Base-by-base conservation (phyloP, 2,888 invertebrate genomes). In the Lasiommata megera region DNA sequence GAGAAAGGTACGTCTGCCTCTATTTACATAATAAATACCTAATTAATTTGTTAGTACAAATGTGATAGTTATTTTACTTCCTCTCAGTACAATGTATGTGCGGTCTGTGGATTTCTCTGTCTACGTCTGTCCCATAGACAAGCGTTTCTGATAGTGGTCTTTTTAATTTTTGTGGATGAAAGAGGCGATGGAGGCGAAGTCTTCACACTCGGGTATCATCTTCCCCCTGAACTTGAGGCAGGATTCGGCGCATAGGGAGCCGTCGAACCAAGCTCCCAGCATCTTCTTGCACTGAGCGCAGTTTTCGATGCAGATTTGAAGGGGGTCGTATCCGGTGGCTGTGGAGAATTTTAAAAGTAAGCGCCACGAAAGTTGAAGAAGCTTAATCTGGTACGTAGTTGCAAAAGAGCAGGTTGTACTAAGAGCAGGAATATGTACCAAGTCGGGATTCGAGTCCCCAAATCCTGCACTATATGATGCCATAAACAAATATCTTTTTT, bases 241-340 rank as follows among this genome's bases (percentile, higher is more conserved):
- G 65, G 95, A 93, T 70, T 96, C 95, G 0, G 96, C 97, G 79
- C 97, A 97, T 0, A 95, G 92, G 48, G 96, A 94, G 0, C 96
- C 97, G 73, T 97, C 95, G 84, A 97, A 97, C 88, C 95, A 96
- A 0, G 93, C 93, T 0, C 96, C 97, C 66, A 95, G 94, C 94
- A 96, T 96, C 81, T 95, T 96, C 84, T 96, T 96, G 84, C 97
- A 97, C 74, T 96, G 96, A 0, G 96, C 96, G 77, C 97, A 97
- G 84, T 97, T 97, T 68, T 96, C 93, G 60, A 96, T 94, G 83
- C 96, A 96, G 52, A 95, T 92, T 65, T 95, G 95, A 70, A 93
- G 80, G 0, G 87, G 81, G 64, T 93, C 93, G 76, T 92, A 92
- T 64, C 91, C 89, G 57, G 83, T 82, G 28, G 88, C 87, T 89